Evolutionary conservation across 2,888 invertebrate species (phyloP), one percentile per base, ranked within the genome.

Genomic region (Epinotia demarniana): DNA sequence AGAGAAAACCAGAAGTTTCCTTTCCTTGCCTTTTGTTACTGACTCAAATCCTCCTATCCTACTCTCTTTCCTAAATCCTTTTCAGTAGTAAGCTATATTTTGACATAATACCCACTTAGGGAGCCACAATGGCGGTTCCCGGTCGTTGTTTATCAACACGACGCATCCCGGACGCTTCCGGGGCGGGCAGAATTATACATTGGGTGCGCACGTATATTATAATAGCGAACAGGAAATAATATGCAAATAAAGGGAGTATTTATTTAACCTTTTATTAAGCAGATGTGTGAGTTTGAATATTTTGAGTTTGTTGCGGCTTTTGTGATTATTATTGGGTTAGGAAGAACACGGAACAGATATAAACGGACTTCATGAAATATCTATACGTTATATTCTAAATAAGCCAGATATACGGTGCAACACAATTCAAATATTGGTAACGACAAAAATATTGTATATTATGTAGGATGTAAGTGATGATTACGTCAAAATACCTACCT

Each of bases 121-220:
- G 58, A n/a, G 39, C 67, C 66, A 67, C 67, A 58, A 73, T 67
- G 58, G 58, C 19, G 70, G 70, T 18, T 33, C 67, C 66, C 73
- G 66, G 16, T 57, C 66, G 73, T 67, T 73, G n/a, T 73, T 73
- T 73, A 73, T 73, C 66, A 72, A 55, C 72, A 49, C 61, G 61
- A 33, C 61, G 16, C 11, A 19, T 23, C 68, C 66, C 60, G 53
- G 60, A 11, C 49, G n/a, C 33, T 67, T 66, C 73, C 73, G 72
- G 73, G 39, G 49, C 72, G 23, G 19, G 2, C 49, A 23, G 72
- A 73, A 61, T 67, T 60, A 67, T 73, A 49, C 64, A 49, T 46
- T 53, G 4, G n/a, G 53, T 53, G n/a, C 1, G 53, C 9, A 39
- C 39, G n/a, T 60, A 23, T 67, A 61, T 60, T 39, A 73, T 39